Evolutionary conservation across 1,140 invertebrate genomes (phyloP), one percentile per base, ranked within the genome.

Genomic region (Drosophila nigrodunni): DNA sequence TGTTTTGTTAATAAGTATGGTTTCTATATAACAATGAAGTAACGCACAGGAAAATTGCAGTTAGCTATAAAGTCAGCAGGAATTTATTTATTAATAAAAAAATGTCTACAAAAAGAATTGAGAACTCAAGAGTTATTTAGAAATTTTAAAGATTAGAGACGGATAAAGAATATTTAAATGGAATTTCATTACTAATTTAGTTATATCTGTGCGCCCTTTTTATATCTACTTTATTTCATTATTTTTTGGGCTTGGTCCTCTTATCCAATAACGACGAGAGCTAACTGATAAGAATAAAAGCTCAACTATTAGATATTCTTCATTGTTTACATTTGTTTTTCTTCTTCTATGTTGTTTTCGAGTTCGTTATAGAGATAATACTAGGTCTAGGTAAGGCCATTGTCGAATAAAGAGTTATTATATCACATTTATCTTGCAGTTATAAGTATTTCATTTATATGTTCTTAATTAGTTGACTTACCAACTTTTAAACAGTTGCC

Each of bases 391-490:
- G 80, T 74, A 47, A 35, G 30, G n/a, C 25, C 37, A 15, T 47
- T 74, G 68, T 86, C 76, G 78, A 86, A 74, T 70, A 54, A 37
- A 64, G 66, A 86, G 41, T 82, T 87, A 85, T 85, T 88, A 80
- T 57, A 52, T 15, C 15, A 37, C 7, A n/a, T 30, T 55, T 25
- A 35, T 39, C 11, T 13, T n/a, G 25, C 25, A 30, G 25, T 41
- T 9, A 57, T 50, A 15, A 15, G 15, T 15, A 15, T 15, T 15
- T 15, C 15, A 15, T 15, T 15, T 15, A 15, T 15, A 39, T 8
- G 15, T 39, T 65, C 37, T 61, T 62, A 46, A 59, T 54, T 50
- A 58, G 55, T 30, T 52, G 13, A 85, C 82, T 85, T 80, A 83
- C 80, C 76, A 69, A 55, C 59, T 73, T 55, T 74, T 2, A 39